phyloP scores from a whole-genome alignment of 2,888 invertebrate genomes.

The Drosophila mimetica region DNA sequence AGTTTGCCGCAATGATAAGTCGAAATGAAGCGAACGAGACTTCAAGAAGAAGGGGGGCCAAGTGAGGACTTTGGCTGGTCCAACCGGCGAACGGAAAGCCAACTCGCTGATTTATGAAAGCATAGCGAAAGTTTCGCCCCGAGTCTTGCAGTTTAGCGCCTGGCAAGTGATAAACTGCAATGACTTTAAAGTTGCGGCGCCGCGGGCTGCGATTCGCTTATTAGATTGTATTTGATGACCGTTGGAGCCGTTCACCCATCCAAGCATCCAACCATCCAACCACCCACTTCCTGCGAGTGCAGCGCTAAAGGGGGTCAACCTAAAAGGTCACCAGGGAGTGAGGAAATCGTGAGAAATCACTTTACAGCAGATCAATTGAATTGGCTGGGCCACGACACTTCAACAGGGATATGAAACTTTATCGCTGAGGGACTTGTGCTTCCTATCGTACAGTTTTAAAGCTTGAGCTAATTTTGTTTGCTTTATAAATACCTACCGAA shows the following conservation, averaged over 20 bases:
- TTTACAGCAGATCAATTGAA: background rate
- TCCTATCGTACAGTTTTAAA: too few species aligned
- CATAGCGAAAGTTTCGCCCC: slow-evolving; percentile 58
- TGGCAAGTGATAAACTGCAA: slow-evolving; percentile 66
- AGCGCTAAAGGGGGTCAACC: too few species aligned
- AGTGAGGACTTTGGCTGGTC: background rate
- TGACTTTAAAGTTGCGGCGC: slow-evolving; percentile 34
- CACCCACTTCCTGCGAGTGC: background rate
- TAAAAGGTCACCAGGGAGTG: background rate
- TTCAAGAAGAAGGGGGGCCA: background rate
- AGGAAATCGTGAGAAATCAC: background rate
- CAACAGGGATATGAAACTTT: too few species aligned
- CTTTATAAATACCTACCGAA: too few species aligned
- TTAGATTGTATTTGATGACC: slow-evolving; percentile 49
- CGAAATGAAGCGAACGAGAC: slow-evolving; percentile 58
- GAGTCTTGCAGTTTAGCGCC: slow-evolving; percentile 71
- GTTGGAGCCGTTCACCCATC: background rate
- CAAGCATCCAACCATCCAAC: background rate
- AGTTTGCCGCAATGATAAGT: slow-evolving; percentile 67
- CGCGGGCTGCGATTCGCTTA: slow-evolving; percentile 22
- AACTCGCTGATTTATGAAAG: slow-evolving; percentile 66
- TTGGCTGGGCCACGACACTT: background rate
- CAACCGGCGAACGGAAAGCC: slow-evolving; percentile 24
- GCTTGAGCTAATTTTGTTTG: too few species aligned
- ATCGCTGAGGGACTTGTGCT: too few species aligned